Conservation (phyloP, 2,888 invertebrate species). For the Itoplectis maculator region DNA sequence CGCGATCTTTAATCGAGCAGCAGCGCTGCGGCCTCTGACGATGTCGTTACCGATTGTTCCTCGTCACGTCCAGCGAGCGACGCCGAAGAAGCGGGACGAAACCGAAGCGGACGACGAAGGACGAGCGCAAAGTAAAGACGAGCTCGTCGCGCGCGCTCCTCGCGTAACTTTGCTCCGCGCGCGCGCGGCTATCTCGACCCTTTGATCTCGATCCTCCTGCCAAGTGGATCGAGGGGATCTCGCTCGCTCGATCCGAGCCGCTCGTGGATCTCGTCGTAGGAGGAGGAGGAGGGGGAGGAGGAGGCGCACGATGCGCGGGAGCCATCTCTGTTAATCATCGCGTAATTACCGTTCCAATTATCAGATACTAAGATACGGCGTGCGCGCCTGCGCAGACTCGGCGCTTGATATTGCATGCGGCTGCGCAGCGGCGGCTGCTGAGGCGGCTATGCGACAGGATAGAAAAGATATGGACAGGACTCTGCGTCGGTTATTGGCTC, state of each 20-base stretch:
- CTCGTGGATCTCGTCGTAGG: conserved; percentile 9
- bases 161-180: conserved; percentile 50
- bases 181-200: conserved; percentile 76
- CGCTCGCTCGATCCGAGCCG: too few relatives aligned
- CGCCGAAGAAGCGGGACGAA: conserved; percentile 45
- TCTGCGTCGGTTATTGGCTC: too few relatives aligned
- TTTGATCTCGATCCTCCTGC: conserved; percentile 72
- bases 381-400: conserved; percentile 66
- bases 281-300: too few relatives aligned
- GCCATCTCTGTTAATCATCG: conserved; percentile 84
- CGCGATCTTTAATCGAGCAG: conserved; percentile 49
- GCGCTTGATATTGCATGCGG: neutral
- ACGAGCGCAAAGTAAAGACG: conserved; percentile 31
- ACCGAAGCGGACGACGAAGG: conserved; percentile 25
- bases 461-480: too few relatives aligned
- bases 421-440: neutral
- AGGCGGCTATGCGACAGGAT: too few relatives aligned
- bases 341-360: conserved; percentile 84
- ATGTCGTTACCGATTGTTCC: conserved; percentile 56
- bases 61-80: conserved; percentile 54
- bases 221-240: conserved; percentile 67
- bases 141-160: conserved; percentile 36
- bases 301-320: conserved; percentile 81
- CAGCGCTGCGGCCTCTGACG: conserved; percentile 49
- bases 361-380: conserved; percentile 82